Evolutionary conservation across 2,797 vertebrate species (phyloP).

Genomic region (Myotis vivesi): DNA sequence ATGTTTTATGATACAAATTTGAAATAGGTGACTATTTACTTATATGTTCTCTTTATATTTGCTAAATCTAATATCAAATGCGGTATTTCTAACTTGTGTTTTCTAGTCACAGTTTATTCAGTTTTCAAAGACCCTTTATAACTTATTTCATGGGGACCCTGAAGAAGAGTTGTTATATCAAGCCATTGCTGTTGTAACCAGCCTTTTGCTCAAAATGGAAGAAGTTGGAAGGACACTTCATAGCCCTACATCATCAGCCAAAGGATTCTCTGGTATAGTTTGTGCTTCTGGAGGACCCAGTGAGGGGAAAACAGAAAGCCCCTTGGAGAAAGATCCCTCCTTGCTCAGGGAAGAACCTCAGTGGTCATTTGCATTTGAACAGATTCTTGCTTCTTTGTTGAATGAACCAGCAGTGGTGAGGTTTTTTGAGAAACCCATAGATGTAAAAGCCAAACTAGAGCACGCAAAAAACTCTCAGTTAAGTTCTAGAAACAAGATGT

Average conservation of each 20-base stretch:
- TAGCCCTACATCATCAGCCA: slow-evolving; percentile 73
- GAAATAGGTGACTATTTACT: background rate
- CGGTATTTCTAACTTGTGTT: slow-evolving; percentile 54
- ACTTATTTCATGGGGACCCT: slow-evolving; percentile 94
- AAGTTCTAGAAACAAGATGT: slow-evolving; percentile 84
- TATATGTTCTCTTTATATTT: slow-evolving; percentile 50
- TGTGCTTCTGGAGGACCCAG: background rate
- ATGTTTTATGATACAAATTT: slow-evolving; percentile 42
- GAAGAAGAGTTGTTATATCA: slow-evolving; percentile 94
- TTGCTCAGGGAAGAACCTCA: slow-evolving; percentile 81
- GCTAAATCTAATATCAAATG: slow-evolving; percentile 25
- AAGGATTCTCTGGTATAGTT: slow-evolving; percentile 2
- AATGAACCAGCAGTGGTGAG: slow-evolving; percentile 93
- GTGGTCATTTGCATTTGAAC: slow-evolving; percentile 99
- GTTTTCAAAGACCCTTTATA: slow-evolving; percentile 97
- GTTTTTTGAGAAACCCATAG: slow-evolving; percentile 93
- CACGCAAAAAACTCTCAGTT: slow-evolving; percentile 89
- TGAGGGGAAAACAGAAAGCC: slow-evolving; percentile 62
- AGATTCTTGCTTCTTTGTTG: slow-evolving; percentile 95
- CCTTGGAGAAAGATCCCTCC: slow-evolving; percentile 39
- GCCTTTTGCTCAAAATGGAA: slow-evolving; percentile 96
- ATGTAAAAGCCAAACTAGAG: slow-evolving; percentile 88
- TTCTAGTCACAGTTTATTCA: slow-evolving; percentile 96
- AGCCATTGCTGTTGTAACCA: slow-evolving; percentile 94
- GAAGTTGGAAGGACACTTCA: slow-evolving; percentile 94